These are phyloP conservation scores for Pygoscelis adeliae DNA, from an alignment of 2,113 vertebrate genomes.

Conservation along the genomic window DNA sequence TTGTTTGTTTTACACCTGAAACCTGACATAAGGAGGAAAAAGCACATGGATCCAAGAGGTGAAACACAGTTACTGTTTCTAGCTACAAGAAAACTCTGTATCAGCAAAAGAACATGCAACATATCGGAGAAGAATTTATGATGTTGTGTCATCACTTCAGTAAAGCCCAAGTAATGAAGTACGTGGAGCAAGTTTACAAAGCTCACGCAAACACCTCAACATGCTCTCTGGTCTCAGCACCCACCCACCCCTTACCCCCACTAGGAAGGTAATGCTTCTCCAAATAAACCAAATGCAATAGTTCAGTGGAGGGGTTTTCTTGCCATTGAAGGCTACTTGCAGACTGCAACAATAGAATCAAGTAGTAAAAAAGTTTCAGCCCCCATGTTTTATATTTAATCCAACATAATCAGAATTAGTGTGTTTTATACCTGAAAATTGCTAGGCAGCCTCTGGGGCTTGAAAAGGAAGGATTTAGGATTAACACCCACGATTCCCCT, in stretches of 20 bases:
- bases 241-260: not conserved
- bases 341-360: not conserved
- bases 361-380: not conserved
- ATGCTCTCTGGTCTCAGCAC: not conserved
- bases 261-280: not conserved
- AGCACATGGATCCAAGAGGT: not conserved
- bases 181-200: not conserved
- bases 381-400: not conserved
- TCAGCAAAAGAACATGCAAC: not conserved
- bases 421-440: not conserved
- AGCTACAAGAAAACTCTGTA: not conserved
- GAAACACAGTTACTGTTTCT: not conserved
- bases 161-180: not conserved
- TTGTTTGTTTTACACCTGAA: not conserved
- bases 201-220: not conserved
- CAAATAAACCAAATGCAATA: not conserved
- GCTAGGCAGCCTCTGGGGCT: not conserved
- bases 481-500: not conserved
- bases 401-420: not conserved
- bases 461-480: not conserved
- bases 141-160: not conserved
- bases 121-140: not conserved
- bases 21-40: not conserved
- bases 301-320: not conserved
- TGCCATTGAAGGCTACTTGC: not conserved